Evolutionary conservation across 2,797 vertebrate genomes (phyloP).

Genomic region (Merluccius polli): DNA sequence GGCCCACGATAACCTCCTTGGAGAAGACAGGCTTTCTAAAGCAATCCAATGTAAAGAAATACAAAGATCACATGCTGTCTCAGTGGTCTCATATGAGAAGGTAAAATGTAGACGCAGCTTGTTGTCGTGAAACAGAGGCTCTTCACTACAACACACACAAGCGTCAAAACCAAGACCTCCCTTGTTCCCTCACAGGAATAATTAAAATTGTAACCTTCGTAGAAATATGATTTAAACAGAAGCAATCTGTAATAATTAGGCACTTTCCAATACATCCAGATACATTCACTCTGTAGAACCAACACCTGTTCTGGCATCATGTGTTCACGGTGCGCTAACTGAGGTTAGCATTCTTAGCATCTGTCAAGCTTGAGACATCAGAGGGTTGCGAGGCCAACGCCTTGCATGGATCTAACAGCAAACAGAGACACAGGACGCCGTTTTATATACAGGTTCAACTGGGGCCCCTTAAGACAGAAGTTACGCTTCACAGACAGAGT

Average conservation of each 20-base stretch:
- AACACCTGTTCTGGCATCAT: not conserved
- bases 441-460: not conserved
- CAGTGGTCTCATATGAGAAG: not conserved
- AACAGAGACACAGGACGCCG: not conserved
- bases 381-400: not conserved
- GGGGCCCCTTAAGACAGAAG: not conserved
- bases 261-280: conserved; percentile 1
- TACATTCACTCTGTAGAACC: not conserved
- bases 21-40: not conserved
- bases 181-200: not conserved
- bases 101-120: not conserved
- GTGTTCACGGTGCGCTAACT: not conserved
- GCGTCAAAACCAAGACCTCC: not conserved
- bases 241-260: not conserved
- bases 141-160: not conserved
- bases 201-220: not conserved
- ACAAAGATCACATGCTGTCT: not conserved
- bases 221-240: not conserved
- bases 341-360: not conserved
- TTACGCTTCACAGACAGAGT: not conserved
- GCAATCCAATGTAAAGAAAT: not conserved
- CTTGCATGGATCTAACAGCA: not conserved
- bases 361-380: not conserved
- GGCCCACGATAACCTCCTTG: not conserved
- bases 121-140: not conserved